These are phyloP conservation scores for Girardia tigrina DNA, from an alignment of 2,888 invertebrate genomes.

Conservation along the genomic window DNA sequence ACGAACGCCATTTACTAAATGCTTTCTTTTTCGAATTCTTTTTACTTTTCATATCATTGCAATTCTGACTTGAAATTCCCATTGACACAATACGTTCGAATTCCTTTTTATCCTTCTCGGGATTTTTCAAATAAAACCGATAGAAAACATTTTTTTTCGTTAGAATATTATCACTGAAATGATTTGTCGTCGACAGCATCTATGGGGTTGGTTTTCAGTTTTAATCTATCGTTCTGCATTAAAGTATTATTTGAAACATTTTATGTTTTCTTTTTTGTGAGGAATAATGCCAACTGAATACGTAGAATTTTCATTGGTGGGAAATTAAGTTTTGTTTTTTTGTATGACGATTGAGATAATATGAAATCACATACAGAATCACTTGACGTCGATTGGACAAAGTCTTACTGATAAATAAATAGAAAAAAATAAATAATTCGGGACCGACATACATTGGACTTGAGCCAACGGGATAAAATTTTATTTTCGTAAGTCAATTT, in stretches of 20 bases:
- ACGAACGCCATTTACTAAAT: conserved; percentile 19
- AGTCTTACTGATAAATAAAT: background rate
- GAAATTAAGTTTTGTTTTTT: conserved; percentile 9
- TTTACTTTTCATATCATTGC: background rate
- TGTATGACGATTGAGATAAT: background rate
- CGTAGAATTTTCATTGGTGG: background rate
- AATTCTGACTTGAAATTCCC: background rate
- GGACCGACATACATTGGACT: background rate
- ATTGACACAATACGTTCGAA: background rate
- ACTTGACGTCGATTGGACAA: background rate
- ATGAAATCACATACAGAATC: background rate
- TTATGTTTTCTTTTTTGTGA: no score
- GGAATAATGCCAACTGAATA: conserved; percentile 14
- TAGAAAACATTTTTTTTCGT: conserved; percentile 11
- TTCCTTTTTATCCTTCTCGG: background rate
- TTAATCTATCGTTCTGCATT: background rate
- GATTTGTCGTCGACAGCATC: conserved; percentile 10
- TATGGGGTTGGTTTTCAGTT: background rate
- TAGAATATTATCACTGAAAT: background rate
- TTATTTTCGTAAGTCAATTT: no score
- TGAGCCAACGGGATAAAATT: conserved; percentile 15
- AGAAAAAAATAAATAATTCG: background rate
- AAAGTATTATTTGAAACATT: background rate
- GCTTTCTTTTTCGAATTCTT: conserved; percentile 11
- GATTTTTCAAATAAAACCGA: conserved; percentile 4